These are phyloP conservation scores for Myripristis murdjan DNA, from an alignment of 2,797 vertebrate species.

Conservation along the genomic window DNA sequence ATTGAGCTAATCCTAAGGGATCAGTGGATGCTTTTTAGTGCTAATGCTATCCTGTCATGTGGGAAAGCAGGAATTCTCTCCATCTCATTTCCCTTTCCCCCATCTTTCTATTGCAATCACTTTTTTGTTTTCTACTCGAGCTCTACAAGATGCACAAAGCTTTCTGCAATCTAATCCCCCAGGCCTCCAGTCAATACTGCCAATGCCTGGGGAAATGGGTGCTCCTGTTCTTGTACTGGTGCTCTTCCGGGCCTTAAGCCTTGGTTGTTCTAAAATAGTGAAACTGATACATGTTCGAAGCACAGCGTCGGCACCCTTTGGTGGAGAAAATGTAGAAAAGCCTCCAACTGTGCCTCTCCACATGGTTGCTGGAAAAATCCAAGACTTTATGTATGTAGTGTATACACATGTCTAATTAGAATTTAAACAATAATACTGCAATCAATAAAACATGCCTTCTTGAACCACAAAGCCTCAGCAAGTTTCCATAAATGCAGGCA, in stretches of 20 bases:
- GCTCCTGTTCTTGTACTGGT: conserved; percentile 65
- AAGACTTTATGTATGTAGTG: no score
- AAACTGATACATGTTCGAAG: conserved; percentile 12
- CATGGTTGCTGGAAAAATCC: no score
- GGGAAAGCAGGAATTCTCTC: not conserved
- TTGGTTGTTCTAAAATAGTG: conserved; percentile 28
- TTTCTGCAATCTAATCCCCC: conserved; percentile 37
- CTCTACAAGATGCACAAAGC: conserved; percentile 21
- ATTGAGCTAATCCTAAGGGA: conserved; percentile 20
- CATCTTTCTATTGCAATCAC: not conserved
- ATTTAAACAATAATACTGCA: no score
- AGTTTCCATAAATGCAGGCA: no score
- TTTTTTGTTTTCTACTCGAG: conserved; percentile 19
- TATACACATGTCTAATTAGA: no score
- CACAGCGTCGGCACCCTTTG: not conserved
- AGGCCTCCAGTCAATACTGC: conserved; percentile 50
- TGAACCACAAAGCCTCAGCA: no score
- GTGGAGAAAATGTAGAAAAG: no score
- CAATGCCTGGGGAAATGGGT: conserved; percentile 79
- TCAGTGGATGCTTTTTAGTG: conserved; percentile 19
- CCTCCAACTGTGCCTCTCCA: no score
- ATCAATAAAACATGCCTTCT: no score
- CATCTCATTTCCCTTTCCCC: not conserved
- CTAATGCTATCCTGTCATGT: conserved; percentile 1
- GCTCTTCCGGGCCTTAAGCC: conserved; percentile 30